These are phyloP conservation scores for Syritta pipiens DNA, from an alignment of 2,888 invertebrate species.

Conservation along the genomic window DNA sequence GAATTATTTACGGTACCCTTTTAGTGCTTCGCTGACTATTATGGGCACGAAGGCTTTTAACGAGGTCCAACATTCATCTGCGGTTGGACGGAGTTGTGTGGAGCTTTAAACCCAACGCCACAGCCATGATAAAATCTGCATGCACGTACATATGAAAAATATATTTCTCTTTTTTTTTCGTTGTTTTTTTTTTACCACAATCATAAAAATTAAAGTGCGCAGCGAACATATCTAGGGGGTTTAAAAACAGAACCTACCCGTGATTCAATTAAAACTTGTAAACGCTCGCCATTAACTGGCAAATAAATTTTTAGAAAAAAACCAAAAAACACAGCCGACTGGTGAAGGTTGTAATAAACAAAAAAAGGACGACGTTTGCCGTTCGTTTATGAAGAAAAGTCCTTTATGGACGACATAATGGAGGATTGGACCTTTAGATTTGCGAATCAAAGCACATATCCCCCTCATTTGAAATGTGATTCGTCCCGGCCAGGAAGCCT, in stretches of 20 bases:
- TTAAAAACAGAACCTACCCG: conserved; percentile 47
- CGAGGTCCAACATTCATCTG: conserved; percentile 53
- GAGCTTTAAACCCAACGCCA: conserved; percentile 31
- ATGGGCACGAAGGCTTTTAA: conserved; percentile 60
- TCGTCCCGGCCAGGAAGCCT: conserved; percentile 20
- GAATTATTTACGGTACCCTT: conserved; percentile 57
- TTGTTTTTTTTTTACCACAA: conserved; percentile 29
- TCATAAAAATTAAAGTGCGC: conserved; percentile 63
- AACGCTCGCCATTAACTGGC: conserved; percentile 51
- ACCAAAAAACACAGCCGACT: too few species aligned
- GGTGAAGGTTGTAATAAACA: too few species aligned
- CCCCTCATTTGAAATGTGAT: conserved; percentile 57
- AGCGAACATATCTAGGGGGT: conserved; percentile 42
- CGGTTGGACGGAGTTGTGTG: conserved; percentile 35
- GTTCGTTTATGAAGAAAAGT: conserved; percentile 21
- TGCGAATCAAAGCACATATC: conserved; percentile 54
- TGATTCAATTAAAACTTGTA: conserved; percentile 56
- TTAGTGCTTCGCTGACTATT: conserved; percentile 58
- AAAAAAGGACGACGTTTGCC: background rate
- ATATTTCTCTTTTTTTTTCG: background rate
- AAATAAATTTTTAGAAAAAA: conserved; percentile 35
- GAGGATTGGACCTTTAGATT: conserved; percentile 17
- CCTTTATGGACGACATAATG: background rate
- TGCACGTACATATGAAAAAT: conserved; percentile 1
- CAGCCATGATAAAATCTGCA: conserved; percentile 34